Conservation (phyloP, 2,113 vertebrate species). For the Aspidoscelis tigris region DNA sequence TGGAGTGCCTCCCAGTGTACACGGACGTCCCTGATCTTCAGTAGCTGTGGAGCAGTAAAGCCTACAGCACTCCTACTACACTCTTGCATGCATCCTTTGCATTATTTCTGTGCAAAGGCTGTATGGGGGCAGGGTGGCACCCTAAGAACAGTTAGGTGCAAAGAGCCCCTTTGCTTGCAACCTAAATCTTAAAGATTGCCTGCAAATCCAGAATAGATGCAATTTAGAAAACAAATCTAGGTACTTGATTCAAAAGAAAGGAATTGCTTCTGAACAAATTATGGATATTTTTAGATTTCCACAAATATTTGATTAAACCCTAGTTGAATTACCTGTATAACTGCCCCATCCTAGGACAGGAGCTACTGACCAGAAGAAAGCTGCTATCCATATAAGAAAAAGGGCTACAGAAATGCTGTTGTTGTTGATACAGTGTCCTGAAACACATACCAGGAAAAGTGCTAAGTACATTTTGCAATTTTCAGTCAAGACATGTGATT, state of each 20-base stretch:
- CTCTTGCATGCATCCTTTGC: no score
- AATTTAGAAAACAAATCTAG: not conserved
- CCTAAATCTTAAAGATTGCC: not conserved
- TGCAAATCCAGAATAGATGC: not conserved
- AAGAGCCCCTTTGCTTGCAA: no score
- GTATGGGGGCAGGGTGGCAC: no score
- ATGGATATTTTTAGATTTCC: not conserved
- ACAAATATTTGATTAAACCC: not conserved
- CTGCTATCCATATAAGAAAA: conserved; percentile 84
- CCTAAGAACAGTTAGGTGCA: no score
- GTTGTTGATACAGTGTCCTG: conserved; percentile 83
- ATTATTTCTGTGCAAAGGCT: no score
- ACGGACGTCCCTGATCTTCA: no score
- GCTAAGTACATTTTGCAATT: conserved; percentile 9
- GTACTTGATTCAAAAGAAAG: not conserved
- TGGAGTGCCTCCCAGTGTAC: no score
- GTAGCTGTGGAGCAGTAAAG: no score
- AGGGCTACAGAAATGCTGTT: conserved; percentile 79
- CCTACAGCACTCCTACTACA: no score
- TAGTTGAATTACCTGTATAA: conserved; percentile 81
- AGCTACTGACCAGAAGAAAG: conserved; percentile 86
- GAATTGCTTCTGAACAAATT: not conserved
- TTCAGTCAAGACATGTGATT: not conserved
- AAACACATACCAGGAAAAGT: conserved; percentile 41
- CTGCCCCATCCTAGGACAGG: conserved; percentile 90